Evolutionary conservation across 1,140 invertebrate species (phyloP).

Genomic region (Bombus waltoni): DNA sequence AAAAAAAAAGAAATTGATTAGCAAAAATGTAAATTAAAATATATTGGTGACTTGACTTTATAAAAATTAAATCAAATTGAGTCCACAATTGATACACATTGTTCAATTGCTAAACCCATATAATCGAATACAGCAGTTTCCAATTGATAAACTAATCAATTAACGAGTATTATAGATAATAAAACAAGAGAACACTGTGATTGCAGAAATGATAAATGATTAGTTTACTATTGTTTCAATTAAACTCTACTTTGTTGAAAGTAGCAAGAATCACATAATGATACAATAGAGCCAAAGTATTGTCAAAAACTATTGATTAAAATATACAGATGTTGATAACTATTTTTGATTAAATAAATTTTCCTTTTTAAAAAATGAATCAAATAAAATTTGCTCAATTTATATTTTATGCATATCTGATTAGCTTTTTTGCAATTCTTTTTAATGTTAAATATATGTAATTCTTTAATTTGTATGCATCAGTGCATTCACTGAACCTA

Average conservation of each 20-base stretch:
- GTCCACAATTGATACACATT: neutral
- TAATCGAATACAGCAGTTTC: neutral
- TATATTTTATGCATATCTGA: neutral
- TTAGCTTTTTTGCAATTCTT: neutral
- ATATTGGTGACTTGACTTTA: neutral
- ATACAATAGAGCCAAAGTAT: neutral
- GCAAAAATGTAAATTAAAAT: neutral
- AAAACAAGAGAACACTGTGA: neutral
- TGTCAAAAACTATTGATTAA: neutral
- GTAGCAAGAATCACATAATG: neutral
- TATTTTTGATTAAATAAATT: neutral
- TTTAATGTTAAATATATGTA: neutral
- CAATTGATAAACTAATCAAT: neutral
- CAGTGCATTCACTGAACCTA: neutral
- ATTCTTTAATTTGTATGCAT: neutral
- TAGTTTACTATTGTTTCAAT: neutral
- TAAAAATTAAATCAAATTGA: neutral
- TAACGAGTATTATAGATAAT: neutral
- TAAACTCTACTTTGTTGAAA: neutral
- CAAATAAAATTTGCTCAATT: neutral
- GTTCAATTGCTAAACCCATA: neutral
- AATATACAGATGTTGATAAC: neutral
- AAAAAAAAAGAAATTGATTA: neutral
- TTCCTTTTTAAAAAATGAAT: neutral
- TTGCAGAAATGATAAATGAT: neutral